A percentile compares a stretch with the other conserved stretches of the same genome.
Evolutionary conservation across 2,797 vertebrate genomes (phyloP).

Genomic region (Scyliorhinus canicula): DNA sequence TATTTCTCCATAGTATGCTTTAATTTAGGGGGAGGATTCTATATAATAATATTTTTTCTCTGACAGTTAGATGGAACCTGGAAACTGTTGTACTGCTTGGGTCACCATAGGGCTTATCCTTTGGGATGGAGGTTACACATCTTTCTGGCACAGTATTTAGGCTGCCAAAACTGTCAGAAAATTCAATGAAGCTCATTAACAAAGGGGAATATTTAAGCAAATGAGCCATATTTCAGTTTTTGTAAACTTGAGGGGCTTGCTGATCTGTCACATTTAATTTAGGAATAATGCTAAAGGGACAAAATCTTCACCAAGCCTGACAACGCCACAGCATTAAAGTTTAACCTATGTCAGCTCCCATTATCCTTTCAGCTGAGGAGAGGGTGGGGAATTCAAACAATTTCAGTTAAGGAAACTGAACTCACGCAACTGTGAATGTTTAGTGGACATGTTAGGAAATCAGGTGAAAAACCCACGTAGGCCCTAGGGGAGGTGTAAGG

Average conservation of each 20-base stretch:
- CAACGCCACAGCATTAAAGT: not conserved
- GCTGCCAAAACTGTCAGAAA: constrained; percentile 9
- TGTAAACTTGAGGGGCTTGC: not conserved
- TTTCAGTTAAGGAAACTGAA: not conserved
- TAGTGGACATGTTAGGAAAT: not conserved
- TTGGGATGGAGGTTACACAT: not conserved
- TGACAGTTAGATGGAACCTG: not conserved
- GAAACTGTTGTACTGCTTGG: not conserved
- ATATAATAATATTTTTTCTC: not conserved
- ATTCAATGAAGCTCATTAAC: not conserved
- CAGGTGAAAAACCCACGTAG: not conserved
- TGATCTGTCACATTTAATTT: not conserved
- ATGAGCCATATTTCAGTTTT: constrained; percentile 4
- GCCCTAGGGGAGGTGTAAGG: not conserved
- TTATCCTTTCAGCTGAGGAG: not conserved
- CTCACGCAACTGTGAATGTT: not conserved
- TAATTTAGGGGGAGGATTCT: not conserved
- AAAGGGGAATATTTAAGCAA: not conserved
- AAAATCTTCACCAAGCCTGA: not conserved
- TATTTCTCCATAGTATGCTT: not conserved
- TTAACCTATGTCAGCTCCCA: not conserved
- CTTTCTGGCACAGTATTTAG: not conserved
- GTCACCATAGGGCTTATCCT: not conserved
- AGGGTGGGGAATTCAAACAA: not conserved
- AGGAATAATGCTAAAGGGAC: not conserved